A percentile compares a stretch with the other conserved stretches of the same genome.
Conservation (phyloP, 2,113 vertebrate genomes). For the Phylloscopus trochilus region DNA sequence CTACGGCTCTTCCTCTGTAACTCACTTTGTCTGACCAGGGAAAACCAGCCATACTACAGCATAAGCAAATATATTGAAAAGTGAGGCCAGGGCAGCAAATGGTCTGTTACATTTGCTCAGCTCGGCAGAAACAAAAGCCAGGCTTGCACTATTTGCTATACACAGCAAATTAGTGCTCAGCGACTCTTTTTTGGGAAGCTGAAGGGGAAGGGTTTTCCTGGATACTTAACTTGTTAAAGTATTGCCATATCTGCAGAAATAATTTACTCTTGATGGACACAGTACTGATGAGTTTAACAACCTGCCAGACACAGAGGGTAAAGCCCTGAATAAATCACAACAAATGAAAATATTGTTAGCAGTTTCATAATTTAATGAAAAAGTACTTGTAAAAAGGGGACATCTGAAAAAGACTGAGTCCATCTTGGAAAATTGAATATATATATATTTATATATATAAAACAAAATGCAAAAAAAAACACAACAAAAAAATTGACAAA, state of each 20-base stretch:
- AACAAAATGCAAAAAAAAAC: conserved; percentile 76
- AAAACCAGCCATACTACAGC: background rate
- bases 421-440: conserved; percentile 77
- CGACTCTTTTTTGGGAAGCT: background rate
- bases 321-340: conserved; percentile 69
- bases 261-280: background rate
- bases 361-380: conserved; percentile 88
- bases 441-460: conserved; percentile 65
- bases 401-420: conserved; percentile 79
- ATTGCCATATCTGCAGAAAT: background rate
- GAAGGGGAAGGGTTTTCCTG: conserved; percentile 15
- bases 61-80: background rate
- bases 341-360: conserved; percentile 67
- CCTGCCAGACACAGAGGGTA: background rate
- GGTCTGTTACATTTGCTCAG: background rate
- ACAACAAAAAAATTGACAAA: conserved; percentile 65
- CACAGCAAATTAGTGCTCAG: background rate
- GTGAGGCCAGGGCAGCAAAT: background rate
- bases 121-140: conserved; percentile 20
- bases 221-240: background rate
- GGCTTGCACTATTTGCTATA: background rate
- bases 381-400: conserved; percentile 83
- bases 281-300: background rate
- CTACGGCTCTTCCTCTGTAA: background rate
- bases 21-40: background rate